Conservation (phyloP, 2,797 vertebrate genomes). For the Enteromius viviparus region DNA sequence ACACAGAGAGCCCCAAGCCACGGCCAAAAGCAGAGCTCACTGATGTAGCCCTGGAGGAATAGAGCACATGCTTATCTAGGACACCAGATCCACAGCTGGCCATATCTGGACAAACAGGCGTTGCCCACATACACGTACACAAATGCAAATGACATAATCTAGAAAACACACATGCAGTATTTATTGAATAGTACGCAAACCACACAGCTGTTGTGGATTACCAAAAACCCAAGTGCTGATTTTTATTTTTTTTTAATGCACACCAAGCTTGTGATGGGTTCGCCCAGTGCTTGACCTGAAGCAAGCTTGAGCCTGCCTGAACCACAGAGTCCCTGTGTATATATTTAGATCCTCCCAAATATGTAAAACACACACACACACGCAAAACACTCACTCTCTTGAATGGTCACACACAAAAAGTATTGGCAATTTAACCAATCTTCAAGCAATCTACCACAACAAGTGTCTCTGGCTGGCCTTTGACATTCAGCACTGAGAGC, state of each 20-base stretch:
- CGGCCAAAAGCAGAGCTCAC: slow-evolving; percentile 62
- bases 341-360: slow-evolving; percentile 26
- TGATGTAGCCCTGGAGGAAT: slow-evolving; percentile 69
- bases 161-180: slow-evolving; percentile 39
- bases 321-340: slow-evolving; percentile 1
- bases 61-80: slow-evolving; percentile 75
- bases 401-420: neutral
- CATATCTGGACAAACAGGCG: slow-evolving; percentile 70
- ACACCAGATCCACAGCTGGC: slow-evolving; percentile 75
- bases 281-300: slow-evolving; percentile 64
- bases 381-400: neutral
- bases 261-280: slow-evolving; percentile 64
- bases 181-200: slow-evolving; percentile 41
- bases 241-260: slow-evolving; percentile 64
- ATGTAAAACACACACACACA: slow-evolving; percentile 1
- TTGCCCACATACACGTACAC: slow-evolving; percentile 12
- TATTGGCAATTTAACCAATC: slow-evolving; percentile 41
- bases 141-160: slow-evolving; percentile 22
- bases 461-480: slow-evolving; percentile 37
- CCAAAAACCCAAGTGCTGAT: slow-evolving; percentile 62
- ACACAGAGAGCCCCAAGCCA: slow-evolving; percentile 48
- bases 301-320: slow-evolving; percentile 56
- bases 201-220: slow-evolving; percentile 78
- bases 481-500: slow-evolving; percentile 30
- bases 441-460: slow-evolving; percentile 45